Conservation (phyloP, 2,888 invertebrate genomes). For the Ryuthela nishihirai region DNA sequence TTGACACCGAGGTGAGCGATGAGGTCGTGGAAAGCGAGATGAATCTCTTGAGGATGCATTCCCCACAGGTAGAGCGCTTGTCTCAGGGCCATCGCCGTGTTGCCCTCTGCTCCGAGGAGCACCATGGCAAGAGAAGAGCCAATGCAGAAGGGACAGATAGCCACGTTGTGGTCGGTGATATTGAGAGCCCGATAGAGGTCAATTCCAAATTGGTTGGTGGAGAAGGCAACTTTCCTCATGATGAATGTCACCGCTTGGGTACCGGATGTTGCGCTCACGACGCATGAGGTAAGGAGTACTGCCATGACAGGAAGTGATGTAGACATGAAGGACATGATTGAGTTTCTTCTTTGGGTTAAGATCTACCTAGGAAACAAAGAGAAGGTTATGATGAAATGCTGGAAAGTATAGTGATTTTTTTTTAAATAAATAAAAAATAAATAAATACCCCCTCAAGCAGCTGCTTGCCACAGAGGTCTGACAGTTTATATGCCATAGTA, state of each 20-base stretch:
- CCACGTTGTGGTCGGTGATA: constrained; percentile 33
- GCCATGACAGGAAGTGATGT: background rate
- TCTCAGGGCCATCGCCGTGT: constrained; percentile 37
- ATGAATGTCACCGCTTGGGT: constrained; percentile 41
- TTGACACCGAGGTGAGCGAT: constrained; percentile 42
- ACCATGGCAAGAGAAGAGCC: constrained; percentile 42
- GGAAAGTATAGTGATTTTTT: too few relatives aligned
- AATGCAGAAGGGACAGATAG: constrained; percentile 43
- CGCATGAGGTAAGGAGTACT: background rate
- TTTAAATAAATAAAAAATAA: too few relatives aligned
- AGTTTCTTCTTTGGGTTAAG: too few relatives aligned
- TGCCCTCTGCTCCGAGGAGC: constrained; percentile 40
- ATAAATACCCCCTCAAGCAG: too few relatives aligned
- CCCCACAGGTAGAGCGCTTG: constrained; percentile 43
- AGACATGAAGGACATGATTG: background rate
- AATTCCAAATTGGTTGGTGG: constrained; percentile 44
- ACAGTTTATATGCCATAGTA: too few relatives aligned
- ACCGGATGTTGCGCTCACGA: too few relatives aligned
- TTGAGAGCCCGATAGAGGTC: constrained; percentile 42
- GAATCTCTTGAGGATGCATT: constrained; percentile 42
- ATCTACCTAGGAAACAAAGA: too few relatives aligned
- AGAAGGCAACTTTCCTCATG: constrained; percentile 43
- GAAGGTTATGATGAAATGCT: too few relatives aligned
- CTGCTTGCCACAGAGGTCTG: too few relatives aligned
- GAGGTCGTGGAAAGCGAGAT: constrained; percentile 42